phyloP scores from a whole-genome alignment of 2,113 vertebrate species.

The Alaudala cheleensis region DNA sequence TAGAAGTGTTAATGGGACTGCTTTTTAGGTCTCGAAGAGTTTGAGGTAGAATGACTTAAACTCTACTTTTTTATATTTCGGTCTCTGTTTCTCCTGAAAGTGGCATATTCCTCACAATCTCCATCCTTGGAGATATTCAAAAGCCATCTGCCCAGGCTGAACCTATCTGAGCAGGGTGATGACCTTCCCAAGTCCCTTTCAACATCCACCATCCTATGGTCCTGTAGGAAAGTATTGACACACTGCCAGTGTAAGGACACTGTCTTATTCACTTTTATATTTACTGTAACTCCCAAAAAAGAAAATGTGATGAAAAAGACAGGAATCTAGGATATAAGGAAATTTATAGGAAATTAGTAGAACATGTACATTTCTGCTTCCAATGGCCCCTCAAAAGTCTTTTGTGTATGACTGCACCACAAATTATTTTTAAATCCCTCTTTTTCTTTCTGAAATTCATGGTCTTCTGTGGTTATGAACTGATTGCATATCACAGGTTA shows the following conservation, averaged over 20 bases:
- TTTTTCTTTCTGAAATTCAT: background rate
- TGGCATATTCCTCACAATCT: background rate
- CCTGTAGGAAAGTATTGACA: background rate
- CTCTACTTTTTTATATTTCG: background rate
- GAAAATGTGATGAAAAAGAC: background rate
- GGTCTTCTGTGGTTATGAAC: background rate
- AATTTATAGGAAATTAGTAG: background rate
- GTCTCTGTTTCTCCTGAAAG: background rate
- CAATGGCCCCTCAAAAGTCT: fast-evolving
- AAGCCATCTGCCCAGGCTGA: background rate
- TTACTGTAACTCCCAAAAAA: background rate
- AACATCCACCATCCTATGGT: background rate
- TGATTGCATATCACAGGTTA: background rate
- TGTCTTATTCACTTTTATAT: background rate
- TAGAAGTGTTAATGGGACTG: background rate
- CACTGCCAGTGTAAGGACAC: background rate
- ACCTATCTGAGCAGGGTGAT: background rate
- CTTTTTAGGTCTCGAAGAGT: background rate
- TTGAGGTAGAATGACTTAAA: background rate
- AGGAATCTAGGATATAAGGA: background rate
- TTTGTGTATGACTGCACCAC: background rate
- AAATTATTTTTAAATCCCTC: background rate
- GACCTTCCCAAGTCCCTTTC: background rate
- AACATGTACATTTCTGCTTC: background rate
- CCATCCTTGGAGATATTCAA: background rate